Percentiles rank a stretch among this genome's conserved stretches.
Conservation (phyloP, 2,797 vertebrate genomes). For the Numenius phaeopus region DNA sequence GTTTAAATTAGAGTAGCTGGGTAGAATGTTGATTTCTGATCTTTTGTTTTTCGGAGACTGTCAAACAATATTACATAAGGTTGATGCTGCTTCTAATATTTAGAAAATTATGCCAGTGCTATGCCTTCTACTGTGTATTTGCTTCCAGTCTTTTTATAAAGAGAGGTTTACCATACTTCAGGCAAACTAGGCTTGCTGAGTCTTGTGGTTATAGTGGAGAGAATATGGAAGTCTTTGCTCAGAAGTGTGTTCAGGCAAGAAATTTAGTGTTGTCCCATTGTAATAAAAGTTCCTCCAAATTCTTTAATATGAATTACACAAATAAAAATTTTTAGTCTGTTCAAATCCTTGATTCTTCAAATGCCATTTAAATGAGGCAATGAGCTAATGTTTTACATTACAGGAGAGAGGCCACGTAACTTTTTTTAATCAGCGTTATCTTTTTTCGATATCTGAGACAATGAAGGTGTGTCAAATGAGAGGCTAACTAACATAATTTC, state of each 20-base stretch:
- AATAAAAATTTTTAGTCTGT: not conserved
- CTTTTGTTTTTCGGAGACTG: not conserved
- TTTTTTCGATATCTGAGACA: not conserved
- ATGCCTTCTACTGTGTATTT: not conserved
- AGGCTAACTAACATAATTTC: not conserved
- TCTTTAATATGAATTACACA: not conserved
- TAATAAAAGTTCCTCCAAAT: not conserved
- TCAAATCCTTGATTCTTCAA: not conserved
- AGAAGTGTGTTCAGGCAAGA: not conserved
- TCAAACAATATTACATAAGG: not conserved
- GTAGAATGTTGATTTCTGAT: not conserved
- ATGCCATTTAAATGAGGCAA: not conserved
- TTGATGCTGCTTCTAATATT: not conserved
- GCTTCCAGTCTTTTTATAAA: not conserved
- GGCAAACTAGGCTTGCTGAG: not conserved
- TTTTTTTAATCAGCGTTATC: not conserved
- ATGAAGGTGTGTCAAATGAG: not conserved
- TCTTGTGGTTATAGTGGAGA: not conserved
- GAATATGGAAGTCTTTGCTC: not conserved
- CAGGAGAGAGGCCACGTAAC: not conserved
- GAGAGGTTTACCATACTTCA: not conserved
- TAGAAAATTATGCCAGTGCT: not conserved
- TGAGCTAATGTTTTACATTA: not conserved
- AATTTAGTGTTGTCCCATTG: not conserved
- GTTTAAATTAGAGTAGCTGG: not conserved